Conservation (phyloP, 2,888 invertebrate genomes). For the Drosophila bunnanda region DNA sequence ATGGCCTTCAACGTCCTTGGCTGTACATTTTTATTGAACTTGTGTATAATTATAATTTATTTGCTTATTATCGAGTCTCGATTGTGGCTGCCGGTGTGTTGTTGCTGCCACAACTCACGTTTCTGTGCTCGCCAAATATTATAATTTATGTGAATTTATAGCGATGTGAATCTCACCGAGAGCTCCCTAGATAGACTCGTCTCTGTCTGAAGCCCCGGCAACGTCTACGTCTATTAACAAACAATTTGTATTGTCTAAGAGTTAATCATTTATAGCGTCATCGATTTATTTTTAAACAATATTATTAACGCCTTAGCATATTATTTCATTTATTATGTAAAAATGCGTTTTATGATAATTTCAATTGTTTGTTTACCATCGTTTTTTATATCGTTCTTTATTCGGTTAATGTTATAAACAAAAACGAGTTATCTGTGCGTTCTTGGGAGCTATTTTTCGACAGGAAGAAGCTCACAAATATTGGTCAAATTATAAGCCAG, state of each 20-base stretch:
- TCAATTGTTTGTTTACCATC: constrained; percentile 28
- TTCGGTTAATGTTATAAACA: constrained; percentile 15
- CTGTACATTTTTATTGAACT: constrained; percentile 62
- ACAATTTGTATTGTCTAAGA: constrained; percentile 78
- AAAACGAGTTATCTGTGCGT: constrained; percentile 27
- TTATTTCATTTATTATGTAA: constrained; percentile 66
- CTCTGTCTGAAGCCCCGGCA: constrained; percentile 23
- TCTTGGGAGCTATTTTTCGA: background rate
- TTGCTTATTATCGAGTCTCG: constrained; percentile 69
- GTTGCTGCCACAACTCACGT: constrained; percentile 63
- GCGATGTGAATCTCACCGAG: constrained; percentile 67
- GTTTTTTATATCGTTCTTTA: background rate
- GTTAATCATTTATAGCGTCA: constrained; percentile 76
- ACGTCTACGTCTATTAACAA: constrained; percentile 64
- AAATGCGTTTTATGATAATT: constrained; percentile 57
- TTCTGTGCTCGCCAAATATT: constrained; percentile 74
- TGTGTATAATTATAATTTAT: constrained; percentile 74
- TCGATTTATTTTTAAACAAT: constrained; percentile 75
- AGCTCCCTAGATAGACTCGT: constrained; percentile 50
- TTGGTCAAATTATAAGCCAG: constrained; percentile 4
- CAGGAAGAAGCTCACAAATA: background rate
- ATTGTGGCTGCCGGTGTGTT: constrained; percentile 46
- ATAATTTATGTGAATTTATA: constrained; percentile 76
- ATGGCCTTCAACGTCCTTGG: constrained; percentile 80
- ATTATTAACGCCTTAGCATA: constrained; percentile 69